Conservation (phyloP, 2,797 vertebrate genomes). For the Hippopotamyrus pictus region DNA sequence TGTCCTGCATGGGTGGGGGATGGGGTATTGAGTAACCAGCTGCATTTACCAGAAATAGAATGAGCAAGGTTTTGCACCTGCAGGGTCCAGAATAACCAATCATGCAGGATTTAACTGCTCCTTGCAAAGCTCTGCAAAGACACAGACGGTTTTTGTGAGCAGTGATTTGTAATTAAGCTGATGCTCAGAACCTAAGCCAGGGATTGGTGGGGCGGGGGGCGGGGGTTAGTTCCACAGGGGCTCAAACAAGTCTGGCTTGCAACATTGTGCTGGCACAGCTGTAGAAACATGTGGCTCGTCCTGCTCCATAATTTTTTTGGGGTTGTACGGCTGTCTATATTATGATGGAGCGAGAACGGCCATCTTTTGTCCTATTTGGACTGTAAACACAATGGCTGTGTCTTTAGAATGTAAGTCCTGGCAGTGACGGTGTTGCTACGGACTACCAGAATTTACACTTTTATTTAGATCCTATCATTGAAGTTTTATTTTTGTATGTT, state of each 20-base stretch:
- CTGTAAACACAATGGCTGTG: not conserved
- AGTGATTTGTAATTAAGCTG: slow-evolving; percentile 18
- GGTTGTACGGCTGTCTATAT: not conserved
- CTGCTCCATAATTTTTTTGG: not conserved
- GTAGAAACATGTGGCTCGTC: not conserved
- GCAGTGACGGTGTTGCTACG: not conserved
- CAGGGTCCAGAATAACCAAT: slow-evolving; percentile 15
- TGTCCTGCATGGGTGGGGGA: not conserved
- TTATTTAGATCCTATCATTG: slow-evolving; percentile 2
- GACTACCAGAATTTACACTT: slow-evolving; percentile 7
- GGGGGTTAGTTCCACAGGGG: not conserved
- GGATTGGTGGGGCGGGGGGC: not conserved
- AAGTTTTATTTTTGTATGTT: slow-evolving; percentile 22
- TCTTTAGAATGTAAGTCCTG: not conserved
- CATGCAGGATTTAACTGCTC: slow-evolving; percentile 20
- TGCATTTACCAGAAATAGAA: slow-evolving; percentile 19
- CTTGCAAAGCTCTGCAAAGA: not conserved
- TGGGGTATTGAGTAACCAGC: not conserved
- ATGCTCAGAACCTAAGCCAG: slow-evolving; percentile 21
- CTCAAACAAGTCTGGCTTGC: not conserved
- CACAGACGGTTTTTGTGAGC: not conserved
- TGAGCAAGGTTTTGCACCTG: slow-evolving; percentile 18
- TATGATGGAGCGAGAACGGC: not conserved
- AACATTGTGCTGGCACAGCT: not conserved
- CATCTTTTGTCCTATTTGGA: not conserved